Conservation (phyloP, 2,888 invertebrate species). For the Torymus texanus region DNA sequence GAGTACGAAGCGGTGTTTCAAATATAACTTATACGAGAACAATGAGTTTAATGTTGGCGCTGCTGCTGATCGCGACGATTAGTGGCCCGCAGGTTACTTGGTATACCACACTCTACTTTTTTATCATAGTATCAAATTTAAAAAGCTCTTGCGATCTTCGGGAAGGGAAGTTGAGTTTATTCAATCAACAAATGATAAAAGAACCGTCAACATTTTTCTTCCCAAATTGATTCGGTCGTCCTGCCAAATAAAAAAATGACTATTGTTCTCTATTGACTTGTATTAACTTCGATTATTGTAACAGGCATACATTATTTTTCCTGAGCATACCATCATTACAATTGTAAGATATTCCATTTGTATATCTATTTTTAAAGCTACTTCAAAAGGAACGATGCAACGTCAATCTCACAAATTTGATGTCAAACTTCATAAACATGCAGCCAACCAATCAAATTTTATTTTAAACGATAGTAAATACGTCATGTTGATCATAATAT, state of each 20-base stretch:
- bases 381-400: neutral
- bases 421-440: neutral
- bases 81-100: constrained; percentile 70
- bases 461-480: neutral
- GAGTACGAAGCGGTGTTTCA: constrained; percentile 27
- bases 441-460: neutral
- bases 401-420: too few species aligned
- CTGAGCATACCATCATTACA: constrained; percentile 10
- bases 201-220: neutral
- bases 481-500: constrained; percentile 8
- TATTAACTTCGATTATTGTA: constrained; percentile 10
- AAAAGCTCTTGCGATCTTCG: constrained; percentile 27
- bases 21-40: constrained; percentile 59
- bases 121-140: constrained; percentile 28
- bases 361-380: constrained; percentile 34
- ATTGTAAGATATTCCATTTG: constrained; percentile 38
- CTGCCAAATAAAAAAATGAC: constrained; percentile 32
- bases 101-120: constrained; percentile 57
- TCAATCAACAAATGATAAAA: neutral
- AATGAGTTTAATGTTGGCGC: constrained; percentile 58
- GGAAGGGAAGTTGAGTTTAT: constrained; percentile 11
- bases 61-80: constrained; percentile 53
- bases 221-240: constrained; percentile 22
- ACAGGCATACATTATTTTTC: constrained; percentile 34
- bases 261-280: constrained; percentile 21